Evolutionary conservation across 2,888 invertebrate species (phyloP), one percentile per base, ranked within the genome.

Genomic region (Microctonus brassicae): DNA sequence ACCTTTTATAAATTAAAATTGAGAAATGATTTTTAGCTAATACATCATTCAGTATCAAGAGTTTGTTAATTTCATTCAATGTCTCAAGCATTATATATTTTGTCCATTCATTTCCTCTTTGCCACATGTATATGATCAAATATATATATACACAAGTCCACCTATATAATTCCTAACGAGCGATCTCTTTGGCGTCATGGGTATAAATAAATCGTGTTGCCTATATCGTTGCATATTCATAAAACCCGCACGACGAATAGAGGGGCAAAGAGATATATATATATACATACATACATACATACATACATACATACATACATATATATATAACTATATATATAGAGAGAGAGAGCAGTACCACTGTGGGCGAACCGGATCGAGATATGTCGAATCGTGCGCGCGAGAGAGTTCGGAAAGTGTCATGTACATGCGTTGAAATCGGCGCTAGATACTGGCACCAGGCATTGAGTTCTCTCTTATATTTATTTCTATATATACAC

Each of bases 301-400:
- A n/a, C n/a, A n/a, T n/a, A n/a, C n/a, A n/a, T n/a, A n/a, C n/a
- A n/a, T n/a, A n/a, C n/a, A n/a, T n/a, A n/a, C n/a, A n/a, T n/a
- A n/a, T n/a, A n/a, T n/a, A n/a, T n/a, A n/a, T n/a, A n/a, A n/a
- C n/a, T n/a, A n/a, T n/a, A n/a, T n/a, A n/a, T n/a, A n/a, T n/a
- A 29, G 7, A 7, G 34, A 52, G 76, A 78, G 74, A 74, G 47
- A 29, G n/a, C n/a, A 57, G 29, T 22, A 57, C 26, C 75, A 74
- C 80, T 81, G 86, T 87, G 87, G 86, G 87, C 87, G 85, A 86
- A 87, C 86, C 86, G 87, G 87, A 84, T 84, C 82, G 81, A 81
- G 83, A 85, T 82, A 84, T 82, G 84, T 84, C 84, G 84, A 86
- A 84, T 86, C 83, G 81, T 24, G 58, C 26, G 24, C 47, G 47